Percentiles rank a stretch among this genome's conserved stretches.
Conservation (phyloP, 2,888 invertebrate species). For the Drosophila robusta region DNA sequence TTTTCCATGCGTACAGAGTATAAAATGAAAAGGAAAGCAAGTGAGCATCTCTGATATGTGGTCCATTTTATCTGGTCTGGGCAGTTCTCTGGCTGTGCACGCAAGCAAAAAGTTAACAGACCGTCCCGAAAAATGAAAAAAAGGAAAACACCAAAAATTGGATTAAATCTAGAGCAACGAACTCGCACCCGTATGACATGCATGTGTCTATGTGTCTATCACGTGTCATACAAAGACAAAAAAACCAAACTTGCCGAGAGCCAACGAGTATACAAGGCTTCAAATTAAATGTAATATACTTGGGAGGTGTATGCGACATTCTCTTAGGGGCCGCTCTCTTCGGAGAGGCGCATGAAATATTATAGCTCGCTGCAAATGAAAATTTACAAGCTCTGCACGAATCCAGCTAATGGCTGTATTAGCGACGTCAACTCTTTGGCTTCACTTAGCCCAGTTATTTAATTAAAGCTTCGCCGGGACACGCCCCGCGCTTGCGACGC, state of each 20-base stretch:
- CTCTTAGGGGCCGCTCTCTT: no score
- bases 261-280: not conserved
- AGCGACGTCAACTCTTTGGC: constrained; percentile 69
- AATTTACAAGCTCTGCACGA: constrained; percentile 66
- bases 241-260: not conserved
- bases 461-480: constrained; percentile 57
- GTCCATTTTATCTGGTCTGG: constrained; percentile 14
- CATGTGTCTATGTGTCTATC: not conserved
- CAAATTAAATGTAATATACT: not conserved
- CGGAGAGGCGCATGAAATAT: constrained; percentile 10
- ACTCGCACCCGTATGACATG: not conserved
- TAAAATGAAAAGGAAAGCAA: not conserved
- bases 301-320: no score
- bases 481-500: constrained; percentile 19
- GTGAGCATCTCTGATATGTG: constrained; percentile 13
- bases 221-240: not conserved
- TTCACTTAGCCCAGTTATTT: constrained; percentile 73
- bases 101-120: constrained; percentile 8
- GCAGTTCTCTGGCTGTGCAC: constrained; percentile 5
- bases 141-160: not conserved
- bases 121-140: not conserved
- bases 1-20: not conserved
- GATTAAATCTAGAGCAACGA: constrained; percentile 3
- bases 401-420: constrained; percentile 70
- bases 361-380: constrained; percentile 28